Evolutionary conservation across 2,797 vertebrate species (phyloP).

Genomic region (Pseudomugil tenellus): DNA sequence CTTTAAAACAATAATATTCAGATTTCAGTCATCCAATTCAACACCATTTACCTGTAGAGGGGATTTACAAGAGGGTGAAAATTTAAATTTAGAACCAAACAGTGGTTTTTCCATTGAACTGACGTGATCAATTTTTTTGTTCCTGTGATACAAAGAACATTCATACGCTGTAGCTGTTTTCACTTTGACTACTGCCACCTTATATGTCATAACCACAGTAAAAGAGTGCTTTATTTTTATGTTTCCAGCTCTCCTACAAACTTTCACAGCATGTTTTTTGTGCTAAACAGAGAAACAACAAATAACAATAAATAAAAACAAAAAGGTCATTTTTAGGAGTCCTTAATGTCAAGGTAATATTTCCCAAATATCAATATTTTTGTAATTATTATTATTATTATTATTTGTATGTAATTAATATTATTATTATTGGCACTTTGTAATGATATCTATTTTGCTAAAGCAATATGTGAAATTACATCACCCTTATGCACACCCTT

Average conservation of each 20-base stretch:
- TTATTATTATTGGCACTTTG: no score
- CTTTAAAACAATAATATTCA: background rate
- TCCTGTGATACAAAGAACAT: background rate
- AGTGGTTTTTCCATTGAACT: slow-evolving; percentile 20
- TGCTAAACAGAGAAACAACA: slow-evolving; percentile 6
- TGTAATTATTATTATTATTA: no score
- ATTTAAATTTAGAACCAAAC: background rate
- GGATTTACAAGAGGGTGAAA: background rate
- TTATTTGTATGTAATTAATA: no score
- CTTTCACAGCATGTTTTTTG: background rate
- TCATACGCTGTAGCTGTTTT: slow-evolving; percentile 6
- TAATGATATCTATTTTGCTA: no score
- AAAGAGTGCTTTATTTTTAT: background rate
- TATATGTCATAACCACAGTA: slow-evolving; percentile 2
- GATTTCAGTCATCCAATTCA: background rate
- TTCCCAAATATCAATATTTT: background rate
- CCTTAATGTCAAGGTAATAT: background rate
- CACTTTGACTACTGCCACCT: slow-evolving; percentile 20
- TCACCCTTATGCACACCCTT: background rate
- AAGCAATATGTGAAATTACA: background rate
- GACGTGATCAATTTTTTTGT: slow-evolving; percentile 7
- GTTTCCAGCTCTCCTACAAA: slow-evolving; percentile 25
- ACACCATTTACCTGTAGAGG: background rate
- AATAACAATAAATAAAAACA: background rate
- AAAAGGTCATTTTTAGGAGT: background rate